Evolutionary conservation across 2,113 vertebrate genomes (phyloP), one percentile per base, ranked within the genome.

Genomic region (Lamprologus speciosus): DNA sequence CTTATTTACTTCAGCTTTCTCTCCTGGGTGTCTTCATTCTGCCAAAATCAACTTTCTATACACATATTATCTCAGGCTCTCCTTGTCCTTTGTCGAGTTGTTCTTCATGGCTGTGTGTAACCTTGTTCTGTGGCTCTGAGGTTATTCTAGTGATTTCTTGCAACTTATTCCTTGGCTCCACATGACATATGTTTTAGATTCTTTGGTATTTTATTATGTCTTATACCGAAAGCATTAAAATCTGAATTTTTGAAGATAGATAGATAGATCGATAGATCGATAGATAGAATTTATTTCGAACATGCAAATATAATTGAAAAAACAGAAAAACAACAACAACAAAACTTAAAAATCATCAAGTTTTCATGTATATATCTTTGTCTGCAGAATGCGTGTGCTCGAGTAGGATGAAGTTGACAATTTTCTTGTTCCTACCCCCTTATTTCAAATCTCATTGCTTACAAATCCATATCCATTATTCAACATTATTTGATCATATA

Each of bases 191-290:
- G 8, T 33, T 60, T 60, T 21, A 21, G 21, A 21, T 21, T 33
- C 28, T 60, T 31, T 17, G 26, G 26, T 31, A 31, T 31, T 60
- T 60, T 60, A 6, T 60, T 31, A 28, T 31, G 5, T 58, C 55
- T 28, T 17, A 6, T 60, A 17, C 14, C 5, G 3, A 31, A 9
- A 0, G 26, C 14, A 31, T 23, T 13, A 23, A 55, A 55, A 55
- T 55, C 53, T 4, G n/a, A 55, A 23, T 60, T 6, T 57, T 14
- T 57, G 7, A 6, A 0, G 5, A 6, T 5, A 0, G 28, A 28
- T 28, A 1, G 26, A 26, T 2, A 2, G 26, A 33, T 1, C 1
- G 31, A 31, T 7, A 1, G 31, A 31, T 2, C 2, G 31, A 31
- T 31, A 1, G 31, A 37, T 12, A 6, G 5, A 13, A 3, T 19